Conservation (phyloP, 2,888 invertebrate species). For the Anagyrus pseudococci region DNA sequence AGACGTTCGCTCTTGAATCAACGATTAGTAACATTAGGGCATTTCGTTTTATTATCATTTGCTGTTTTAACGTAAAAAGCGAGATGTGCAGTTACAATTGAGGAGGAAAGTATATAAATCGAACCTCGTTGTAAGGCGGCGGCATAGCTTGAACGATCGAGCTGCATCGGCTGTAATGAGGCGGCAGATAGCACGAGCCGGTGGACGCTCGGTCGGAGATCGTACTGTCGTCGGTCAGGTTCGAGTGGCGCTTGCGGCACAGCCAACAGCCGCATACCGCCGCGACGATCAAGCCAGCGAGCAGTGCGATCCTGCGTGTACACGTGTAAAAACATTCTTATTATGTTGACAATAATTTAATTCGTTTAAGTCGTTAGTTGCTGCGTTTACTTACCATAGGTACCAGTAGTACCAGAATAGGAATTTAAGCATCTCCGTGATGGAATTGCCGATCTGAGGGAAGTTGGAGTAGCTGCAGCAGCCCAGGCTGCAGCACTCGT, state of each 20-base stretch:
- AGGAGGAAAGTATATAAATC: too few relatives aligned
- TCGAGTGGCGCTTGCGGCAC: conserved; percentile 67
- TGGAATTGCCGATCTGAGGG: conserved; percentile 65
- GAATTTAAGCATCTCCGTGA: conserved; percentile 68
- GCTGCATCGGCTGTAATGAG: conserved; percentile 83
- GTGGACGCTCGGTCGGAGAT: conserved; percentile 80
- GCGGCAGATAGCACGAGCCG: conserved; percentile 82
- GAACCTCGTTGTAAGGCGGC: conserved; percentile 84
- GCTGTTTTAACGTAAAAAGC: too few relatives aligned
- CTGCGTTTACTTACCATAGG: conserved; percentile 62
- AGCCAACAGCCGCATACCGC: conserved; percentile 74
- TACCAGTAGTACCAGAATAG: conserved; percentile 76
- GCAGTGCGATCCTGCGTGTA: conserved; percentile 61
- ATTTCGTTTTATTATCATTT: too few relatives aligned
- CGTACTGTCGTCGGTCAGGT: conserved; percentile 64
- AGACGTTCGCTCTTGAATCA: too few relatives aligned
- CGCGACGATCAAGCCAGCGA: conserved; percentile 74
- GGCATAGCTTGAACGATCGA: conserved; percentile 78
- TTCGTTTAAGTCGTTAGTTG: neutral
- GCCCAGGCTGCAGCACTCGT: conserved; percentile 76
- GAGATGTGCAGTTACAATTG: neutral
- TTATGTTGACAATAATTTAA: neutral
- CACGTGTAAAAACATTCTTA: neutral
- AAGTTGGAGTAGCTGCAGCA: conserved; percentile 67
- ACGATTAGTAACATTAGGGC: too few relatives aligned